Base-by-base conservation (phyloP, 1,140 invertebrate genomes). In the Drosophila mayri region DNA sequence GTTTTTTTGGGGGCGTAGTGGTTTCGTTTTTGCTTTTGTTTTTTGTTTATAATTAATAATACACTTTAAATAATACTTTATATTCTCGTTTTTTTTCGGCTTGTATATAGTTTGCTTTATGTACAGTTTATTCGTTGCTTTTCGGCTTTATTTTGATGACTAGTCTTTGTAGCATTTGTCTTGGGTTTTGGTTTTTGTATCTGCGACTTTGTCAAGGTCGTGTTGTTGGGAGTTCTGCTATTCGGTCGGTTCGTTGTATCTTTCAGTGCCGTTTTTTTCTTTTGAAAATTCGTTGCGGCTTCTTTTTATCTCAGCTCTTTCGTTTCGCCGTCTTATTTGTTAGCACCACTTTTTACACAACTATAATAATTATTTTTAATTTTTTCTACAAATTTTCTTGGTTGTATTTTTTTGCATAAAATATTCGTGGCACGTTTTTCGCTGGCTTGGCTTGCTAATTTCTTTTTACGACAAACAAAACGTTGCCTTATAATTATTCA, bases 1-100 rank as follows among this genome's bases (percentile, higher is more conserved):
- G 63, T 76, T 77, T 76, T 41, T 62, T 52, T 38, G 75, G 67
- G 67, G 68, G 67, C 79, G 76, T 82, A 58, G 54, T 35, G 65
- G 30, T 38, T 77, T 62, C 57, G 71, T 50, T 71, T 74, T 74
- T 40, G 59, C 12, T 12, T 37, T 12, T 12, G 1, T 12, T 11
- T 35, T 43, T 44, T 20, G 43, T 78, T 54, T 55, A 70, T 55
- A 78, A 86, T 77, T 70, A 74, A 85, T 85, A 85, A 76, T 80
- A 85, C 81, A 85, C 64, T 74, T 81, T 62, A 59, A 82, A 87
- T 87, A 87, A 87, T 87, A 88, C 84, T 88, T 88, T 71, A 3
- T 50, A 32, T 50, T 3, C 28, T 30, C 25, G 25, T 25, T 88
- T 83, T 49, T 71, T 3, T 25, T 25, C 25, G 25, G 25, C 25